Evolutionary conservation across 1,140 invertebrate genomes (phyloP), one percentile per base, ranked within the genome.

Genomic region (Drosophila murphyi): DNA sequence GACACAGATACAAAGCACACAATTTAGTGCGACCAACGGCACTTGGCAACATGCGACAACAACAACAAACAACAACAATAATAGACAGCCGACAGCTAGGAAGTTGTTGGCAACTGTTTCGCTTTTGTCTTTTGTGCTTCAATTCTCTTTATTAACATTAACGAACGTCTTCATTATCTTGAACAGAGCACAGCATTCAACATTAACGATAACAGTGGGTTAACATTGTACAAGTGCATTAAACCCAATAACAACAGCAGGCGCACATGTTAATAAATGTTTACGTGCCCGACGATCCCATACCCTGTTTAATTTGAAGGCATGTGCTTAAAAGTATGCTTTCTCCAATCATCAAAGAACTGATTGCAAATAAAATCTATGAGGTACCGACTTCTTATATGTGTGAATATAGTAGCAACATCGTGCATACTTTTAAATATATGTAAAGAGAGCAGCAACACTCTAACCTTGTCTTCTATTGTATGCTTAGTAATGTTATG

Each of bases 11-110:
- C 62, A 79, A 78, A 68, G 76, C 74, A 78, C 75, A 78, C 69
- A 69, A 86, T 82, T 82, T 78, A 87, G 78, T 78, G 75, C 82
- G 61, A 61, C 60, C 78, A 86, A 82, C 82, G 82, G 82, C 81
- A 83, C 81, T 80, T 80, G 81, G 72, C 78, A 80, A 76, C 80
- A 76, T 69, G 54, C 57, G 64, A 62, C 52, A 62, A 62, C 61
- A 62, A 61, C 57, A 50, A 37, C 41, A 12, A 72, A 64, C 60
- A 73, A 55, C 52, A 56, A 72, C 56, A 72, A 71, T 43, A 61
- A 41, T 39, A 45, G 37, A 56, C 59, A 72, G 62, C 51, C 48
- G 20, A 20, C 20, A 74, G 67, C 72, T 70, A 75, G 72, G 67
- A 70, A 70, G 59, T 74, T 74, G 70, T 82, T 82, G 64, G 37